These are phyloP conservation scores for Limnephilus marmoratus DNA, from an alignment of 2,888 invertebrate genomes.

Conservation along the genomic window DNA sequence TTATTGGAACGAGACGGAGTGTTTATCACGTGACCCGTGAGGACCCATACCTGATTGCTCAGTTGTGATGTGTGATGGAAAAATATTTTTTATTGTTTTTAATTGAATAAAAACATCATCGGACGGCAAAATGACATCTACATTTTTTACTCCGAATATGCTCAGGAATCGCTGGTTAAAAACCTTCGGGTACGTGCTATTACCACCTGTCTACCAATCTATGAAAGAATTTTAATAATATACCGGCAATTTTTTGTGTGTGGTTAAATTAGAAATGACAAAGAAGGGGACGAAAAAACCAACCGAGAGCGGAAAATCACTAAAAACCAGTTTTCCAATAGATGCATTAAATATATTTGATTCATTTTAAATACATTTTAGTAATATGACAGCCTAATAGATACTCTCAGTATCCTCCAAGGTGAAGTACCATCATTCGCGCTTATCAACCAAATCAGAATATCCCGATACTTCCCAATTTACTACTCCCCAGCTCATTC, in stretches of 20 bases:
- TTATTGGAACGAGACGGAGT: too few species aligned
- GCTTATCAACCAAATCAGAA: not conserved
- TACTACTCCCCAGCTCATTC: not conserved
- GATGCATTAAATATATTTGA: not conserved
- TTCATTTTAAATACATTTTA: not conserved
- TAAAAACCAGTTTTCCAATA: not conserved
- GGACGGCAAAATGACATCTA: too few species aligned
- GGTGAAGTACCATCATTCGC: not conserved
- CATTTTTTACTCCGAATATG: too few species aligned
- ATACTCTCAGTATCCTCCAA: not conserved
- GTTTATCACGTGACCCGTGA: too few species aligned
- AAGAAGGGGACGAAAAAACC: not conserved
- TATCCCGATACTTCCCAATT: not conserved
- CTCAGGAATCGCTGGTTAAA: too few species aligned
- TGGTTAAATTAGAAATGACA: not conserved
- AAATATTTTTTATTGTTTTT: too few species aligned
- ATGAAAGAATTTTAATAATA: constrained; percentile 1
- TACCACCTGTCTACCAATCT: not conserved
- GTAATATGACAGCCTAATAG: too few species aligned
- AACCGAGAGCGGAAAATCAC: not conserved
- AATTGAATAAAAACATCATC: too few species aligned
- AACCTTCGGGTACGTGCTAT: too few species aligned
- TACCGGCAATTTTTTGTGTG: not conserved
- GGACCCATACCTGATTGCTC: too few species aligned
- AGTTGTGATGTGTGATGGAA: too few species aligned